Evolutionary conservation across 2,113 vertebrate genomes (phyloP).

Genomic region (Syngnathus scovelli): DNA sequence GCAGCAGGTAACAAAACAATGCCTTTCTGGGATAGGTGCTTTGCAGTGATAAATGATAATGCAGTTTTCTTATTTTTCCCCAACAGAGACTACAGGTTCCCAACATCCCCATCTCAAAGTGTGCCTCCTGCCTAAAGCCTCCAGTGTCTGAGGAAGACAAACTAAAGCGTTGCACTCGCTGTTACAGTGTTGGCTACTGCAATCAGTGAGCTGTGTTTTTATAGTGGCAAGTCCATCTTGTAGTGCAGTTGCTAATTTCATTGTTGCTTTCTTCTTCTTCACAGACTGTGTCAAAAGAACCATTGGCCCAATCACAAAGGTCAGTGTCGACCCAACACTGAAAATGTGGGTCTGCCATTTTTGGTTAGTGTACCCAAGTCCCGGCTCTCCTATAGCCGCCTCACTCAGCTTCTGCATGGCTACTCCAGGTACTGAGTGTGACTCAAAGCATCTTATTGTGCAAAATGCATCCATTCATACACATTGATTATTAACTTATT

Average conservation of each 20-base stretch:
- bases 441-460: not conserved
- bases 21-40: not conserved
- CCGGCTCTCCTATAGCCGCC: constrained; percentile 83
- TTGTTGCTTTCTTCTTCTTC: not conserved
- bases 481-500: not conserved
- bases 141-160: constrained; percentile 90
- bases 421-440: constrained; percentile 79
- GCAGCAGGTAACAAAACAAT: constrained; percentile 79
- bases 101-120: constrained; percentile 85
- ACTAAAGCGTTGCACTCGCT: constrained; percentile 89
- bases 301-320: constrained; percentile 92
- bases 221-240: too few relatives aligned
- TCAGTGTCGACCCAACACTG: constrained; percentile 78
- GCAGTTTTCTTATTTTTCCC: not conserved
- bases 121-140: constrained; percentile 90
- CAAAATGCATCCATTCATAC: not conserved
- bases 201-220: constrained; percentile 83
- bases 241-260: not conserved
- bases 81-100: constrained; percentile 88
- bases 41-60: not conserved
- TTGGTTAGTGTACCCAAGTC: constrained; percentile 89
- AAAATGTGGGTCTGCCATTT: constrained; percentile 93
- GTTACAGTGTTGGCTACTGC: constrained; percentile 96
- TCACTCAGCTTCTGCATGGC: constrained; percentile 88
- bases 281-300: constrained; percentile 86